Evolutionary conservation across 2,113 vertebrate genomes (phyloP), one percentile per base, ranked within the genome.

Genomic region (Pachypanchax playfairii): DNA sequence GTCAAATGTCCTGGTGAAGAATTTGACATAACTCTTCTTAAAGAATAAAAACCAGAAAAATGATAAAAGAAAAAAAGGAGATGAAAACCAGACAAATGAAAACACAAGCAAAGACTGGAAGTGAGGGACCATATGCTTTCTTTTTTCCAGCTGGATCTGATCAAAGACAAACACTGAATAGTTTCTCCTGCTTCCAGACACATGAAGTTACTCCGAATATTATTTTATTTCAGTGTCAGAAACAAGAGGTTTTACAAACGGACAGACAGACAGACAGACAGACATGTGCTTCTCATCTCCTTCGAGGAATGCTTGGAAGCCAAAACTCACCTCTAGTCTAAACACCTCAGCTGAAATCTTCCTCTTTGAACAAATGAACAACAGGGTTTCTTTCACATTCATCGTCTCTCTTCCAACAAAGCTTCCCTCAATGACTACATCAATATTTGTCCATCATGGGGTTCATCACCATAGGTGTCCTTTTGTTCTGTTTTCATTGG

Each of bases 391-490:
- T 29, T 28, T 47, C 20, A 6, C 42, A 59, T 4, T 6, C 17
- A 13, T 31, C 18, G 13, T 26, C 18, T 44, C 44, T 39, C 28
- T 15, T 47, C 36, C 58, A 26, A 28, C 56, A 36, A 43, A 21
- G 25, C 20, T 26, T 59, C 51, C 58, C 65, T 85, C 80, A 86
- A 83, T 85, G 67, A 2, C 60, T 75, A 38, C 49, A 51, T 79
- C 84, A 86, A 86, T 84, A 84, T 86, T 85, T 80, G 68, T 67
- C 56, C 63, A 60, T 41, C 67, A 11, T 48, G n/a, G 64, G 70
- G 51, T 33, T 78, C 54, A 1, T 25, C 41, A 71, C 77, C 83
- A 77, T 69, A 53, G 47, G 68, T 67, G 71, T 61, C 51, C 57
- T 18, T 61, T 46, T n/a, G 43, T 51, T 64, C 28, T 79, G 36